phyloP scores from a whole-genome alignment of 1,140 invertebrate species.

The Drosophila quadrilineata region DNA sequence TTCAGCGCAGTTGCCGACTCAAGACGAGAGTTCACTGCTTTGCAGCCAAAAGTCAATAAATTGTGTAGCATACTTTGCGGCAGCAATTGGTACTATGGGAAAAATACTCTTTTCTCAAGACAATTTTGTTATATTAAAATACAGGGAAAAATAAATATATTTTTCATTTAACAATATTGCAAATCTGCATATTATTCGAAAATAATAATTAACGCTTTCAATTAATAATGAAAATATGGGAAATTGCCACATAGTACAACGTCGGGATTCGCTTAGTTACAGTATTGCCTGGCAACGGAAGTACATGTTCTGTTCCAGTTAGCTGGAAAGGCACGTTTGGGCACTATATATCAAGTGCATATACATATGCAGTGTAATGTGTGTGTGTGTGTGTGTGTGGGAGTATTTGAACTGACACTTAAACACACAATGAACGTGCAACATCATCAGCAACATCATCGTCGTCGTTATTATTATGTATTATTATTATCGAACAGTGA shows the following conservation, averaged over 20 bases:
- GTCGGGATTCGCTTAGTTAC: constrained; percentile 8
- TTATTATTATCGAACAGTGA: no score
- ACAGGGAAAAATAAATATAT: no score
- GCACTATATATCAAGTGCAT: constrained; percentile 31
- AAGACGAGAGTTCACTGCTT: constrained; percentile 12
- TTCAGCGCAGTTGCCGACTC: not conserved
- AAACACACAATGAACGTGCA: constrained; percentile 66
- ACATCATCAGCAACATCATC: constrained; percentile 43
- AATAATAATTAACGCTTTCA: no score
- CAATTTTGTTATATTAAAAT: no score
- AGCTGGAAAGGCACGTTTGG: constrained; percentile 55
- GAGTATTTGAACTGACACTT: constrained; percentile 49
- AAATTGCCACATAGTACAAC: no score
- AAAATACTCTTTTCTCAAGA: no score
- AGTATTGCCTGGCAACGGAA: constrained; percentile 49
- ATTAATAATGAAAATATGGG: no score
- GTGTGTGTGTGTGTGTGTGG: constrained; percentile 10
- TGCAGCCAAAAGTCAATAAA: constrained; percentile 54
- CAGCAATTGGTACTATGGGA: no score
- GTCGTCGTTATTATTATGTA: no score
- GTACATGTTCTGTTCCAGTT: constrained; percentile 43
- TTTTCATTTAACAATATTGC: no score
- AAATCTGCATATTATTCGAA: no score
- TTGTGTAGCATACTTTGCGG: constrained; percentile 65
- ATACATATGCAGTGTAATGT: constrained; percentile 9